Evolutionary conservation across 2,113 vertebrate genomes (phyloP), one percentile per base, ranked within the genome.

Genomic region (Riparia riparia): DNA sequence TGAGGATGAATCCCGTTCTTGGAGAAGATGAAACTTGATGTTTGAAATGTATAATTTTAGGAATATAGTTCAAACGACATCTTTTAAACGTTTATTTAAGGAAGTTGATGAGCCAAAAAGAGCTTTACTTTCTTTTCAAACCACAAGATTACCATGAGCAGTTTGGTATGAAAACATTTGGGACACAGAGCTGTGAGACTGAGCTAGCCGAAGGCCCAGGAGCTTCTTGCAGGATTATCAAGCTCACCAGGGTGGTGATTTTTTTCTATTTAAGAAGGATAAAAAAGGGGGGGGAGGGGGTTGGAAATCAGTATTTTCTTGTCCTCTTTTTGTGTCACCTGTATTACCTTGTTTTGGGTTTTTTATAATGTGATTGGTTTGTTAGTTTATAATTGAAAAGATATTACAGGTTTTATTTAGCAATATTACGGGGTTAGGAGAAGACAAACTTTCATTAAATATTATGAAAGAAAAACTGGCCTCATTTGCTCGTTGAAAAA

Each of bases 1-100:
- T 56, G 99, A 99, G 95, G 98, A 99, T 66, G 99, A 99, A 95
- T 99, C 99, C 93, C 99, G 99, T 95, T 99, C 99, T 19, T 99
- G 99, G 99, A 98, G 99, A 96, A 99, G 99, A 98, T 99, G 98
- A 99, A 98, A 98, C 88, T 97, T 97, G 95, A 97, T 93, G 39
- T 94, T 93, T 11, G 7, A 98, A 97, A 96, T 97, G 93, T 98
- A 92, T 98, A 93, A 94, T 98, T 98, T 97, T 98, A 98, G 97
- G 96, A 97, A 97, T 97, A 97, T 96, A 97, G 97, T 98, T 97
- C 97, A 95, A 98, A 86, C 94, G 97, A 95, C 95, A 96, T 96
- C 98, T 98, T 98, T 98, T 98, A 95, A 98, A 97, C 29, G 18
- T 96, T 97, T 98, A 98, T 98, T 98, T 98, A 98, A 98, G 97